Evolutionary conservation across 2,113 vertebrate genomes (phyloP).

Genomic region (Melanotaenia duboulayi): DNA sequence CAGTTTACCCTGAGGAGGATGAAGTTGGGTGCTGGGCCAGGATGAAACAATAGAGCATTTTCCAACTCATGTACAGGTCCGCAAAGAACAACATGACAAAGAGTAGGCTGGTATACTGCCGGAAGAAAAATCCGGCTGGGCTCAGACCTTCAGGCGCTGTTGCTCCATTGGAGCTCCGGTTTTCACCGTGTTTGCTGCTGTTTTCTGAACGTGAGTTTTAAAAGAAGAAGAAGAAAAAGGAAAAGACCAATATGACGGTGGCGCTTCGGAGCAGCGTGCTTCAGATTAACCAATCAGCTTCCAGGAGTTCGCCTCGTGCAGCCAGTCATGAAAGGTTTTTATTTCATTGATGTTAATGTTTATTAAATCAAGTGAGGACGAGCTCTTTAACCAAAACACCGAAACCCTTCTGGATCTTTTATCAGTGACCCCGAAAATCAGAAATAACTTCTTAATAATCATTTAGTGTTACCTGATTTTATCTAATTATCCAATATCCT

Average conservation of each 20-base stretch:
- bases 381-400: too few species aligned
- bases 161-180: neutral
- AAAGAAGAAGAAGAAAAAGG: too few species aligned
- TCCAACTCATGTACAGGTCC: slow-evolving; percentile 61
- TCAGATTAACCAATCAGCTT: slow-evolving; percentile 42
- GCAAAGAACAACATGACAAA: slow-evolving; percentile 15
- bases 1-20: slow-evolving; percentile 88
- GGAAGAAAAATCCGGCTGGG: neutral
- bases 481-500: too few species aligned
- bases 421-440: too few species aligned
- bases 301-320: neutral
- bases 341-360: neutral
- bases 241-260: too few species aligned
- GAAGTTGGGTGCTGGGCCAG: slow-evolving; percentile 63
- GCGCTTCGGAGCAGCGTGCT: neutral
- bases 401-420: too few species aligned
- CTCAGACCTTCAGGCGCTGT: neutral
- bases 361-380: neutral
- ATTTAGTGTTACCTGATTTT: too few species aligned
- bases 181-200: neutral
- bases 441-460: too few species aligned
- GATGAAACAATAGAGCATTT: slow-evolving; percentile 60
- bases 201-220: neutral
- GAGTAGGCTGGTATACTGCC: neutral
- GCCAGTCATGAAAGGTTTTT: slow-evolving; percentile 42